phyloP scores from a whole-genome alignment of 2,888 invertebrate species.

The Synergus umbraculus region DNA sequence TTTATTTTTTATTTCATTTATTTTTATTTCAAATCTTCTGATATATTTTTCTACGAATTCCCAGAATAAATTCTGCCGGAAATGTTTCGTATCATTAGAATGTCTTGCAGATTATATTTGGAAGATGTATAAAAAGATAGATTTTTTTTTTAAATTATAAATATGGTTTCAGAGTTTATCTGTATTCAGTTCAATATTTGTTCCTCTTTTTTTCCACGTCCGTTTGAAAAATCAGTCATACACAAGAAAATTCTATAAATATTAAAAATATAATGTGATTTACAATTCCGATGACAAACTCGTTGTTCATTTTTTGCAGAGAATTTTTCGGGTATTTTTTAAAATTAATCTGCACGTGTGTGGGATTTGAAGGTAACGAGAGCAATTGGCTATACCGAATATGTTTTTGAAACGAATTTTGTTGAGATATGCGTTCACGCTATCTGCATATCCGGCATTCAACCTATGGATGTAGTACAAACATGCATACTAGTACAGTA shows the following conservation, averaged over 20 bases:
- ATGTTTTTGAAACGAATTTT: slow-evolving; percentile 34
- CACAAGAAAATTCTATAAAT: not conserved
- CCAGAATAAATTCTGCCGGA: not conserved
- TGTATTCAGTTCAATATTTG: too few species aligned
- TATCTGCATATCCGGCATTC: slow-evolving; percentile 3
- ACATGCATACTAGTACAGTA: slow-evolving; percentile 1
- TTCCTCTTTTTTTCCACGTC: not conserved
- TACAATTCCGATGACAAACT: not conserved
- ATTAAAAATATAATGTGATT: not conserved
- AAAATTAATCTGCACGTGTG: not conserved
- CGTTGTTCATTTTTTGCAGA: not conserved
- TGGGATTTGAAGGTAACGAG: slow-evolving; percentile 1
- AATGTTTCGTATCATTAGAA: not conserved
- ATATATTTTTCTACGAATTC: too few species aligned
- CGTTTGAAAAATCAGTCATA: not conserved
- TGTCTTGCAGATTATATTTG: too few species aligned
- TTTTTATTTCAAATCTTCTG: too few species aligned
- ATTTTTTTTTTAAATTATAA: too few species aligned
- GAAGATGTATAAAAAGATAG: too few species aligned
- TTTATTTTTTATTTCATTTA: too few species aligned
- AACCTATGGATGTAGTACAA: slow-evolving; percentile 2
- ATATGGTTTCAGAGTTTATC: too few species aligned
- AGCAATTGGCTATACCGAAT: slow-evolving; percentile 4
- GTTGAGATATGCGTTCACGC: slow-evolving; percentile 15
- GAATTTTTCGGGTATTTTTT: not conserved